A percentile compares a stretch with the other conserved stretches of the same genome.
phyloP scores from a whole-genome alignment of 2,888 invertebrate genomes.

The Dioctria linearis region DNA sequence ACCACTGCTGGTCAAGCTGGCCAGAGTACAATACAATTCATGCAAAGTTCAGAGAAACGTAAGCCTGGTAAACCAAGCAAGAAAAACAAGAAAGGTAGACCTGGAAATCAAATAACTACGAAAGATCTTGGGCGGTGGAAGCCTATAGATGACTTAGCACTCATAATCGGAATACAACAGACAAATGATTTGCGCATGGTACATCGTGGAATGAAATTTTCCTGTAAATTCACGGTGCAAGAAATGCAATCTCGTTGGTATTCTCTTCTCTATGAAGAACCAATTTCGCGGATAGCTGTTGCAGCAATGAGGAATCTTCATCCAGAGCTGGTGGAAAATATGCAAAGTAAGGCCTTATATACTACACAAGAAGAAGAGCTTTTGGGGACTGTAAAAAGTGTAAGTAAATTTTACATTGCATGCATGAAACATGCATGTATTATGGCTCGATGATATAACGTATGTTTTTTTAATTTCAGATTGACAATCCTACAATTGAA shows the following conservation, averaged over 20 bases:
- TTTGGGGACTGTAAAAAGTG: conserved; percentile 85
- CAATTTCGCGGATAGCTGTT: conserved; percentile 91
- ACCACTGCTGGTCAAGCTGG: conserved; percentile 23
- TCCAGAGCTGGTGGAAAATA: conserved; percentile 88
- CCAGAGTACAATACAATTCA: conserved; percentile 35
- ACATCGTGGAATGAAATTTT: conserved; percentile 94
- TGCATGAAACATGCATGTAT: not conserved
- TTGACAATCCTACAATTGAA: conserved; percentile 80
- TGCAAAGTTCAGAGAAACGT: conserved; percentile 59
- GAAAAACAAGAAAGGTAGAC: conserved; percentile 65
- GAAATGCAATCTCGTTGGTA: conserved; percentile 98
- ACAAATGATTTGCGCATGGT: conserved; percentile 87
- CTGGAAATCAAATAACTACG: conserved; percentile 74
- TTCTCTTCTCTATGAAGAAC: conserved; percentile 94
- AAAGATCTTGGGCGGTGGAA: conserved; percentile 96
- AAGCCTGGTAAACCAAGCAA: conserved; percentile 57
- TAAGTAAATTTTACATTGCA: conserved; percentile 68
- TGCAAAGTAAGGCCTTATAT: conserved; percentile 91
- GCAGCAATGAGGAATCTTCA: conserved; percentile 95
- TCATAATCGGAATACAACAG: conserved; percentile 95
- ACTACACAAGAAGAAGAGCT: conserved; percentile 92
- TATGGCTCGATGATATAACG: too few relatives aligned
- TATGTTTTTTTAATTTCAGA: conserved; percentile 71
- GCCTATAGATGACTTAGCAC: conserved; percentile 94
- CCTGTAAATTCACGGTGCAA: conserved; percentile 92